A percentile compares a stretch with the other conserved stretches of the same genome.
phyloP scores from a whole-genome alignment of 64 coral and sea anemone genomes.

The Porites australiensis region DNA sequence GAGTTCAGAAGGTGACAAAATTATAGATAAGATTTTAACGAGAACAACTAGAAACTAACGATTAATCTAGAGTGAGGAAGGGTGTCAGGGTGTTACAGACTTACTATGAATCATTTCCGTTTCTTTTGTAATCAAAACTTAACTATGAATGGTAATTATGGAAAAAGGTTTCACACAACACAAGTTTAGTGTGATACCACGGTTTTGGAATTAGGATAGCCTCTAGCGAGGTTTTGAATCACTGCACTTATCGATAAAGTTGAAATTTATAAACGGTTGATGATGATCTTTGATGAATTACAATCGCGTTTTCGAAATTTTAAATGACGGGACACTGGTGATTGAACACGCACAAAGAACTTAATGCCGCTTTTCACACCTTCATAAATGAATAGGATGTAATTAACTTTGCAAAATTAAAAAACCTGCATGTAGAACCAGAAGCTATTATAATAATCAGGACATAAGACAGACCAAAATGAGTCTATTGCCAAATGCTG shows the following conservation, averaged over 20 bases:
- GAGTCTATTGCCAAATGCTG: background rate
- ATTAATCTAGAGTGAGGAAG: background rate
- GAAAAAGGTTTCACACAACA: background rate
- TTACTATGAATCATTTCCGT: slow-evolving; percentile 7
- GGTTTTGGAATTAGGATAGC: background rate
- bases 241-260: background rate
- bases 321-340: background rate
- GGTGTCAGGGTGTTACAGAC: background rate
- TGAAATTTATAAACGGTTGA: background rate
- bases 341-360: slow-evolving; percentile 9
- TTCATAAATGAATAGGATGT: slow-evolving; percentile 15
- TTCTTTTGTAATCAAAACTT: slow-evolving; percentile 5
- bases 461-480: background rate
- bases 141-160: background rate
- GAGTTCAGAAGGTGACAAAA: background rate
- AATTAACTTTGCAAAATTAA: slow-evolving; percentile 35
- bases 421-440: background rate
- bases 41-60: no score
- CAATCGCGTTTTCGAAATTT: background rate
- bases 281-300: slow-evolving; percentile 37
- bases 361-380: slow-evolving; percentile 40
- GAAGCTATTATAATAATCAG: background rate
- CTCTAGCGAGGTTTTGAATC: background rate
- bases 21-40: no score
- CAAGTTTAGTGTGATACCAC: background rate